phyloP scores from a whole-genome alignment of 2,113 vertebrate species.

The Chaenocephalus aceratus region DNA sequence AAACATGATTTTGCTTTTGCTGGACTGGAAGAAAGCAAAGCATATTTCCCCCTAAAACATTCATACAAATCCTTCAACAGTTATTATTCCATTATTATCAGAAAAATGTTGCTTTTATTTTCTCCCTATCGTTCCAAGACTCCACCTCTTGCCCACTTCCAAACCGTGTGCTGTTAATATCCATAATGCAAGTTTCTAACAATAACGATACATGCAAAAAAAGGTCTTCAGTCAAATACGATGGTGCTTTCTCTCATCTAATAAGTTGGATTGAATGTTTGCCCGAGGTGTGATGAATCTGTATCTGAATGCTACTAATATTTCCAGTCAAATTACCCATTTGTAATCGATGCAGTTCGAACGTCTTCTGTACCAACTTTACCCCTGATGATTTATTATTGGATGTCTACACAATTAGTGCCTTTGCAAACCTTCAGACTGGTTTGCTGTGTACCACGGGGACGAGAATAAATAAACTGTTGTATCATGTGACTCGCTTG shows the following conservation, averaged over 20 bases:
- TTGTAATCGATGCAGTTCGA: not conserved
- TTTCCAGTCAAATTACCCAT: not conserved
- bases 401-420: slow-evolving; percentile 68
- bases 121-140: not conserved
- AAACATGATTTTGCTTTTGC: too few species aligned
- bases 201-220: not conserved
- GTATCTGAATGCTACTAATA: not conserved
- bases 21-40: too few species aligned
- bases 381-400: slow-evolving; percentile 8
- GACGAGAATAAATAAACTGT: not conserved
- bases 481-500: slow-evolving; percentile 1
- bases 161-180: not conserved
- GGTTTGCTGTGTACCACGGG: slow-evolving; percentile 10
- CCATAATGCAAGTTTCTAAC: too few species aligned
- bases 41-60: too few species aligned
- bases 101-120: too few species aligned
- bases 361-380: not conserved
- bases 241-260: not conserved
- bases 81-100: too few species aligned
- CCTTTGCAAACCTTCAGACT: slow-evolving; percentile 54
- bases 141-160: not conserved
- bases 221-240: not conserved
- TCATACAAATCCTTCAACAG: too few species aligned
- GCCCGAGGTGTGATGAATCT: not conserved
- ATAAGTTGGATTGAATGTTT: slow-evolving; percentile 31